Conservation (phyloP, 2,797 vertebrate genomes). For the Gymnopithys bicolor region DNA sequence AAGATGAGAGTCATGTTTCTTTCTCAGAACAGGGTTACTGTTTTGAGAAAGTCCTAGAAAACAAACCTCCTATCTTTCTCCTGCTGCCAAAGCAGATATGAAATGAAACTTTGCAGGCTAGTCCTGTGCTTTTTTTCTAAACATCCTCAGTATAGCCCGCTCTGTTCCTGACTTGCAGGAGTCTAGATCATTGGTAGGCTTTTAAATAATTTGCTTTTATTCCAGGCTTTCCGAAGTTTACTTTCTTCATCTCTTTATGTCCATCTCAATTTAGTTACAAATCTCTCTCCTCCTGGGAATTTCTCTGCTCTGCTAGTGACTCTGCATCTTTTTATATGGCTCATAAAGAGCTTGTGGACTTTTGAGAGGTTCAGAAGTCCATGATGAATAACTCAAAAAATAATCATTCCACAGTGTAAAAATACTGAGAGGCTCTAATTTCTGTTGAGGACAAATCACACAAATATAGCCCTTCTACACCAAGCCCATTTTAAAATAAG, state of each 20-base stretch:
- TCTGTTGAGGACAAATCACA: conserved; percentile 31
- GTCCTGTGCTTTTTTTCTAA: neutral
- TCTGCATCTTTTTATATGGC: conserved; percentile 10
- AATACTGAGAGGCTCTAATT: conserved; percentile 30
- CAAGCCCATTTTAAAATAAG: conserved; percentile 30
- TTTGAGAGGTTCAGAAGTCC: conserved; percentile 22
- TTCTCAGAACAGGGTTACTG: neutral
- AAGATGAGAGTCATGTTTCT: neutral
- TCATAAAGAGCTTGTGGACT: conserved; percentile 29
- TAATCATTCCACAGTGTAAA: neutral
- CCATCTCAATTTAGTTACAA: conserved; percentile 26
- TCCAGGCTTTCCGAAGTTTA: conserved; percentile 21
- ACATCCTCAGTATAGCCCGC: neutral
- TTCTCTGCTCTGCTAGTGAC: neutral
- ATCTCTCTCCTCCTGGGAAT: conserved; percentile 23
- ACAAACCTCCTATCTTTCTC: neutral
- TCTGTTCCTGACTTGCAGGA: neutral
- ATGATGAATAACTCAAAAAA: conserved; percentile 34
- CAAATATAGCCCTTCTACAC: neutral
- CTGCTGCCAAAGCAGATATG: neutral
- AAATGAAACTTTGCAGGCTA: conserved; percentile 1
- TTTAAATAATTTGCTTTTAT: conserved; percentile 27
- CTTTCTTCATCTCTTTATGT: neutral
- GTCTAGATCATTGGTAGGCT: neutral
- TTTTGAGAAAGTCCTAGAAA: conserved; percentile 12